A percentile compares a stretch with the other conserved stretches of the same genome.
Conservation (phyloP, 2,113 vertebrate genomes). For the Paratilapia polleni region DNA sequence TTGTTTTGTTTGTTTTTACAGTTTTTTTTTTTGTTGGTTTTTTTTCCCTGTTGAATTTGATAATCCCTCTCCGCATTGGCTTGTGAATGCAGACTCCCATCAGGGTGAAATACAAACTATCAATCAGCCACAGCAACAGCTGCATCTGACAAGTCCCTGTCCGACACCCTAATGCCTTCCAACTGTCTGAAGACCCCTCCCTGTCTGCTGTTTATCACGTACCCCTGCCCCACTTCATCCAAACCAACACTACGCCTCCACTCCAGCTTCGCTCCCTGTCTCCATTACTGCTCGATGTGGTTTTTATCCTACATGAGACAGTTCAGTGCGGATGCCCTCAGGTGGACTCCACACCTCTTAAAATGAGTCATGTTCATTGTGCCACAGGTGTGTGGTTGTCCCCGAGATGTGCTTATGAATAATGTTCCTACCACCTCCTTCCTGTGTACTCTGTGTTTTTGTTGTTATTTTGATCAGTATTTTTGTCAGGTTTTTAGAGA, state of each 20-base stretch:
- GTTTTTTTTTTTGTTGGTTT: conserved; percentile 8
- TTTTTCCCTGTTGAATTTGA: conserved; percentile 42
- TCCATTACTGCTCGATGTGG: background rate
- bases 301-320: conserved; percentile 16
- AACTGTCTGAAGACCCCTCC: conserved; percentile 89
- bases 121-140: conserved; percentile 94
- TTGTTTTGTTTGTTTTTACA: conserved; percentile 1
- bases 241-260: conserved; percentile 64
- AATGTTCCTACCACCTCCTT: background rate
- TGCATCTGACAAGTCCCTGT: conserved; percentile 96
- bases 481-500: conserved; percentile 32
- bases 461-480: conserved; percentile 27
- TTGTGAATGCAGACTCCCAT: conserved; percentile 62
- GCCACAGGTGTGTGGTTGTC: conserved; percentile 66
- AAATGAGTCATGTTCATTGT: conserved; percentile 48
- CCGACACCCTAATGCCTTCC: conserved; percentile 92
- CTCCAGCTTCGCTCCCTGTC: conserved; percentile 5
- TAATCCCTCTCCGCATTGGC: conserved; percentile 80
- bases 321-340: conserved; percentile 61
- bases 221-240: conserved; percentile 44
- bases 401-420: background rate
- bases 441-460: background rate
- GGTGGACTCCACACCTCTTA: conserved; percentile 36
- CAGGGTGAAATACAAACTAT: conserved; percentile 90
- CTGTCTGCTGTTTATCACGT: conserved; percentile 81